These are phyloP conservation scores for Phalacrocorax brasilianus DNA, from an alignment of 2,113 vertebrate genomes.

Conservation along the genomic window DNA sequence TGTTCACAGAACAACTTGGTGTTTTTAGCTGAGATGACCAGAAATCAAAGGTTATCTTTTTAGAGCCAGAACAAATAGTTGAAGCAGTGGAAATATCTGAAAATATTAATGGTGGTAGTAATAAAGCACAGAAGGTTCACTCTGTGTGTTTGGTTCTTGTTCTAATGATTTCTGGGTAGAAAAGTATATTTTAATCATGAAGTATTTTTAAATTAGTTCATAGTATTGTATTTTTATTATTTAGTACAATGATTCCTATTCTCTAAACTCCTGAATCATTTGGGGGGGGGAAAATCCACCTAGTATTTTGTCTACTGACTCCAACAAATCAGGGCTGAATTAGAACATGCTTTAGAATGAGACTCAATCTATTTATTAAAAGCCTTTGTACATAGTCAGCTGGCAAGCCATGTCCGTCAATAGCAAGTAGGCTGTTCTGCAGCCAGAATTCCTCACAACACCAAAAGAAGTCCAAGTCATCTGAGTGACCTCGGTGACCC, in stretches of 20 bases:
- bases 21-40: background rate
- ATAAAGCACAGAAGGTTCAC: background rate
- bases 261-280: background rate
- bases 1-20: background rate
- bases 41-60: conserved; percentile 32
- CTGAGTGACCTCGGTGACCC: background rate
- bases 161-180: background rate
- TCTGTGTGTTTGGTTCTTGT: background rate
- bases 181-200: background rate
- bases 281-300: background rate
- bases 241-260: background rate
- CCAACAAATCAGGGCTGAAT: background rate
- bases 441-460: background rate
- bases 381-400: background rate
- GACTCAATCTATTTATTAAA: background rate
- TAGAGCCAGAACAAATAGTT: conserved; percentile 25
- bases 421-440: background rate
- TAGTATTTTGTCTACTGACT: background rate
- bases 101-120: background rate
- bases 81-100: conserved; percentile 18
- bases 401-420: background rate
- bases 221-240: background rate
- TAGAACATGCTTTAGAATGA: background rate
- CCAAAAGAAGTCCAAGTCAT: background rate
- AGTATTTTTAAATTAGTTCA: background rate